A percentile compares a stretch with the other conserved stretches of the same genome.
Evolutionary conservation across 1,140 invertebrate species (phyloP).

Genomic region (Dufourea novaeangliae): DNA sequence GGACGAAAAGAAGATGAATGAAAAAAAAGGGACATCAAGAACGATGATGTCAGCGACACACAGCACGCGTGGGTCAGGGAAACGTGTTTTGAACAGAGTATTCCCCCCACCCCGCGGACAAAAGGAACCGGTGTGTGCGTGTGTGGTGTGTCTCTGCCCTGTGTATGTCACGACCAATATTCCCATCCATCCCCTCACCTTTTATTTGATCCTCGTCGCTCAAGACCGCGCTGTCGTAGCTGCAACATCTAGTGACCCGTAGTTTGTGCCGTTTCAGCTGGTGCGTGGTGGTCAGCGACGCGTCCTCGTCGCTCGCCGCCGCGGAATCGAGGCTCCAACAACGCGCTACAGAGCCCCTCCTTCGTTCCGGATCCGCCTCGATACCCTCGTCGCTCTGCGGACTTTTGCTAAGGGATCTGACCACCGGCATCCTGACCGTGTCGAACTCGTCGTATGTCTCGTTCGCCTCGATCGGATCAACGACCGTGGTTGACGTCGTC

Average conservation of each 20-base stretch:
- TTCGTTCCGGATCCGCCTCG: conserved; percentile 68
- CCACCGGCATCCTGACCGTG: conserved; percentile 61
- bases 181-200: conserved; percentile 63
- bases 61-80: conserved; percentile 28
- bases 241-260: conserved; percentile 79
- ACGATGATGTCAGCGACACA: conserved; percentile 36
- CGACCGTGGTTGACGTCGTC: too few species aligned
- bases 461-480: conserved; percentile 63
- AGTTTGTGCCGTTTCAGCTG: conserved; percentile 65
- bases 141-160: too few species aligned
- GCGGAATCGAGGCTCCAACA: conserved; percentile 77
- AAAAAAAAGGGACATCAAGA: not conserved
- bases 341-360: conserved; percentile 56
- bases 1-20: not conserved
- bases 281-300: conserved; percentile 15
- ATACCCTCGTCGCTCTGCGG: conserved; percentile 77
- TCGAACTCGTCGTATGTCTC: conserved; percentile 74
- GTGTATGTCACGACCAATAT: not conserved
- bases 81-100: conserved; percentile 4
- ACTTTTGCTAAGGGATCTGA: conserved; percentile 65
- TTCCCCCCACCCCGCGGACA: not conserved
- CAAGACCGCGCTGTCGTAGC: conserved; percentile 82
- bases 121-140: conserved; percentile 38
- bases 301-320: conserved; percentile 71
- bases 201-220: conserved; percentile 81